Conservation (phyloP, 1,140 invertebrate genomes). For the Lerema accius region DNA sequence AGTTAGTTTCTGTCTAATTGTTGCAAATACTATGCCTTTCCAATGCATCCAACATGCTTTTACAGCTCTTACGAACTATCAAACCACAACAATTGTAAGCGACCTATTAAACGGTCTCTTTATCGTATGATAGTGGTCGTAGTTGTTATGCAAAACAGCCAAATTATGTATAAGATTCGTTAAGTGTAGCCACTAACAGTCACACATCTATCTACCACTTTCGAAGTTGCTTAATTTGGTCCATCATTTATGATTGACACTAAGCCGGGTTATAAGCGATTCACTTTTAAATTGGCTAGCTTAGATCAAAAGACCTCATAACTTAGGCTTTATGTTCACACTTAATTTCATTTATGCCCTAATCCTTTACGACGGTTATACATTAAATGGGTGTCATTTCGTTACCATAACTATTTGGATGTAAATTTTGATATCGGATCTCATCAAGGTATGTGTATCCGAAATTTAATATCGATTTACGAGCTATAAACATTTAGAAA, state of each 20-base stretch:
- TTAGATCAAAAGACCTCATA: conserved; percentile 8
- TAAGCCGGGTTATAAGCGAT: neutral
- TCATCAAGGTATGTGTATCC: conserved; percentile 60
- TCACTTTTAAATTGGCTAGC: neutral
- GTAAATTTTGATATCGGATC: conserved; percentile 58
- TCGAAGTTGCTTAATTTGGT: too few species aligned
- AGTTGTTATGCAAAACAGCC: too few species aligned
- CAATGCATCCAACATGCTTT: too few species aligned
- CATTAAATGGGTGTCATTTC: conserved; percentile 48
- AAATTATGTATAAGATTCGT: too few species aligned
- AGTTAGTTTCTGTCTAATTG: too few species aligned
- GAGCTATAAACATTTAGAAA: conserved; percentile 55
- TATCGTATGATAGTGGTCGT: too few species aligned
- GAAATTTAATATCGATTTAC: conserved; percentile 60
- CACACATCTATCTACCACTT: too few species aligned
- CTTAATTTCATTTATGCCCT: neutral
- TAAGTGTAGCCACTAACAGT: too few species aligned
- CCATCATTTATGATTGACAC: neutral
- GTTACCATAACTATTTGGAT: conserved; percentile 59
- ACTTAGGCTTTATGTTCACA: conserved; percentile 1
- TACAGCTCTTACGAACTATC: too few species aligned
- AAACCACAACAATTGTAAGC: too few species aligned
- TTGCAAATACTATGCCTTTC: too few species aligned
- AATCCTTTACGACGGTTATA: conserved; percentile 18
- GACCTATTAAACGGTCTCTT: too few species aligned